Conservation (phyloP, 2,888 invertebrate species). For the Meteorus cinctellus region DNA sequence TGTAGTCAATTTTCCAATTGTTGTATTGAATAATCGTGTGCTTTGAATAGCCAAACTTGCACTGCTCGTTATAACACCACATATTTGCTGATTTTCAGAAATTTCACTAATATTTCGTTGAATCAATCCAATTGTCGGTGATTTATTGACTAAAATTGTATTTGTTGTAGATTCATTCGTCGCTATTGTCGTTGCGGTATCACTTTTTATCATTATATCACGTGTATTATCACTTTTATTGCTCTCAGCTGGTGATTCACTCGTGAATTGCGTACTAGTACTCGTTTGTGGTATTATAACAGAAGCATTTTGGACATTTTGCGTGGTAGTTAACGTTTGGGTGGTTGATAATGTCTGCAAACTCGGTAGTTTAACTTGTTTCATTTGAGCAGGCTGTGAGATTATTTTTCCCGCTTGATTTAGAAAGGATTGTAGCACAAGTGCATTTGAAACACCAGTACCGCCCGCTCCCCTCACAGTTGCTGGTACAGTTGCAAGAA, state of each 20-base stretch:
- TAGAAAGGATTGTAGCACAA: slow-evolving; percentile 80
- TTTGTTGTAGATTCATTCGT: slow-evolving; percentile 44
- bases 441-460: slow-evolving; percentile 77
- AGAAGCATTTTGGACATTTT: slow-evolving; percentile 57
- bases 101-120: slow-evolving; percentile 64
- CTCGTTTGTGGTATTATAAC: slow-evolving; percentile 62
- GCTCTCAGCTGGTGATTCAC: slow-evolving; percentile 37
- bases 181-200: slow-evolving; percentile 30
- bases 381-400: slow-evolving; percentile 63
- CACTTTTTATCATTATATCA: slow-evolving; percentile 51
- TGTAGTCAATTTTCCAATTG: slow-evolving; percentile 63
- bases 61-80: slow-evolving; percentile 70
- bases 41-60: slow-evolving; percentile 65
- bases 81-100: slow-evolving; percentile 64
- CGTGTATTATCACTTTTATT: slow-evolving; percentile 48
- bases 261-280: slow-evolving; percentile 56
- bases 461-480: slow-evolving; percentile 60
- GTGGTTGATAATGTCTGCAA: slow-evolving; percentile 62
- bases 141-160: slow-evolving; percentile 63
- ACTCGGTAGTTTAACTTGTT: slow-evolving; percentile 67
- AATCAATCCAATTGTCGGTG: slow-evolving; percentile 62
- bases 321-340: slow-evolving; percentile 54
- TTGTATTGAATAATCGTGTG: slow-evolving; percentile 67
- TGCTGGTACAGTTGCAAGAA: slow-evolving; percentile 69
- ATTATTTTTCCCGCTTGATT: slow-evolving; percentile 77